These are phyloP conservation scores for Bursaphelenchus okinawaensis DNA, from an alignment of 2,888 invertebrate genomes.

Conservation along the genomic window DNA sequence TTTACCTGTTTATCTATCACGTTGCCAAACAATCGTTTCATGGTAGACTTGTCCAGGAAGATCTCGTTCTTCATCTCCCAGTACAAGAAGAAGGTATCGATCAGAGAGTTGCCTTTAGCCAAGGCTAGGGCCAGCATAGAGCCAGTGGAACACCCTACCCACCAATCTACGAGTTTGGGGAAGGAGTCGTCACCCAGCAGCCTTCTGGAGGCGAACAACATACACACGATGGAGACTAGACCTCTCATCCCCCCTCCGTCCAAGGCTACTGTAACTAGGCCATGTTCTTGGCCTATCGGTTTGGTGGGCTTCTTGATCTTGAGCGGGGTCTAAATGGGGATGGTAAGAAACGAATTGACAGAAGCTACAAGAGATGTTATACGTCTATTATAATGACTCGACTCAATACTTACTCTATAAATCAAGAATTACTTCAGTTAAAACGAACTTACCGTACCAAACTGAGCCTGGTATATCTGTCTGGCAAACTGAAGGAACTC, in stretches of 20 bases:
- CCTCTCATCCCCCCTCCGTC: conserved; percentile 51
- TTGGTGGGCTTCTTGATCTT: conserved; percentile 5
- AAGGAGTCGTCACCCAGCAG: conserved; percentile 47
- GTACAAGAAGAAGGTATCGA: conserved; percentile 28
- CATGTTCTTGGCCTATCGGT: conserved; percentile 15
- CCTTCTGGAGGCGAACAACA: conserved; percentile 45
- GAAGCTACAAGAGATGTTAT: too few species aligned
- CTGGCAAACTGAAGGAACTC: conserved; percentile 41
- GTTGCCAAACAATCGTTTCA: conserved; percentile 46
- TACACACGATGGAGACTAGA: conserved; percentile 46
- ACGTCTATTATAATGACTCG: background rate
- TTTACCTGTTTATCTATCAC: conserved; percentile 35
- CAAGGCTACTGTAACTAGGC: conserved; percentile 41
- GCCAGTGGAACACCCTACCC: conserved; percentile 47
- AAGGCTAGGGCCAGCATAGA: conserved; percentile 45
- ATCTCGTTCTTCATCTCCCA: conserved; percentile 53
- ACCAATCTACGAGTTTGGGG: conserved; percentile 44
- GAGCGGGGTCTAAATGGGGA: conserved; percentile 1
- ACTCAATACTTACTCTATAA: conserved; percentile 12
- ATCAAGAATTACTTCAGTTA: conserved; percentile 11
- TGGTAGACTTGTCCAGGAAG: conserved; percentile 46
- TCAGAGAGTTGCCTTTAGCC: conserved; percentile 41
- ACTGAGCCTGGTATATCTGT: conserved; percentile 48
- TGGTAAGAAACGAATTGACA: too few species aligned
- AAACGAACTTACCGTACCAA: conserved; percentile 28